Evolutionary conservation across 2,113 vertebrate genomes (phyloP).

Genomic region (Nothocercus nigrocapillus): DNA sequence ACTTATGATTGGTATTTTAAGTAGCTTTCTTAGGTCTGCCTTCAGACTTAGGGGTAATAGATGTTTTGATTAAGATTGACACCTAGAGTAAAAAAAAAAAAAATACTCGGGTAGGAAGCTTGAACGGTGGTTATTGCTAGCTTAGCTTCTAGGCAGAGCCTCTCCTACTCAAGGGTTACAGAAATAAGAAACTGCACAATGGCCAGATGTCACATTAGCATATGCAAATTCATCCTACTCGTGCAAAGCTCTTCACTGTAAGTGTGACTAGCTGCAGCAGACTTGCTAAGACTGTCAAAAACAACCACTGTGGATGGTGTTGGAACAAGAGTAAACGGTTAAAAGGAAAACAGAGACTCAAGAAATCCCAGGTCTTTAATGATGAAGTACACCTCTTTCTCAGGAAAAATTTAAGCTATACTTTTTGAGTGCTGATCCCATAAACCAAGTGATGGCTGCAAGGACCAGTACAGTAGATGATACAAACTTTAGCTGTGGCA

Average conservation of each 20-base stretch:
- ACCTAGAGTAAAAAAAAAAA: neutral
- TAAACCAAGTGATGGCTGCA: neutral
- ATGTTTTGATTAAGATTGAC: slow-evolving; percentile 45
- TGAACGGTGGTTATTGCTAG: slow-evolving; percentile 20
- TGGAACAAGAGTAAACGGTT: neutral
- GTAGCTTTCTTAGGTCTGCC: neutral
- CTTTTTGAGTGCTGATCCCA: rapidly evolving
- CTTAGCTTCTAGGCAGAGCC: slow-evolving; percentile 15
- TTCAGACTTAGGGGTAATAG: neutral
- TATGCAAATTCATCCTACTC: slow-evolving; percentile 65
- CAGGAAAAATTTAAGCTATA: rapidly evolving
- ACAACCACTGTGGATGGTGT: slow-evolving; percentile 15
- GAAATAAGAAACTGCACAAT: slow-evolving; percentile 61
- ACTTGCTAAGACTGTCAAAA: slow-evolving; percentile 58
- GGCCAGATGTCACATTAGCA: slow-evolving; percentile 72
- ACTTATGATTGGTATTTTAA: neutral
- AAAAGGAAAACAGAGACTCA: neutral
- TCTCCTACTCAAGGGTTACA: slow-evolving; percentile 56
- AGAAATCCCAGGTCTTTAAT: neutral
- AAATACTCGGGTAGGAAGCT: neutral
- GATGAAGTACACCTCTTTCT: neutral
- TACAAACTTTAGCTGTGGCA: rapidly evolving
- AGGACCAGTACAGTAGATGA: rapidly evolving
- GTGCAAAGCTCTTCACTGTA: slow-evolving; percentile 63
- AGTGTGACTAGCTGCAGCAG: slow-evolving; percentile 57